Conservation (phyloP, 1,140 invertebrate species). For the Cryptotermes secundus region DNA sequence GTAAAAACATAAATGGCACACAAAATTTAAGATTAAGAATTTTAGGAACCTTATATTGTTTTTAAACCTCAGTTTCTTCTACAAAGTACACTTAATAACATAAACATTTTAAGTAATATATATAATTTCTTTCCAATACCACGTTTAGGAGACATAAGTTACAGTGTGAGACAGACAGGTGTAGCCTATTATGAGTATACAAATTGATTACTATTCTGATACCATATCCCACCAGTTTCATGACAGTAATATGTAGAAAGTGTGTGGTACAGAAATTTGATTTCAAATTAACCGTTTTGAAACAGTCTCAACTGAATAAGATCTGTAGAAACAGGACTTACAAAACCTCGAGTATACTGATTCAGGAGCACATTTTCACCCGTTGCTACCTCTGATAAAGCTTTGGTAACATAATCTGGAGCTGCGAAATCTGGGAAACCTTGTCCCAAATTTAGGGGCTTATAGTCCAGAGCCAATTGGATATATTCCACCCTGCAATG, state of each 20-base stretch:
- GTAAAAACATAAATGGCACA: not conserved
- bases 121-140: no score
- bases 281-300: not conserved
- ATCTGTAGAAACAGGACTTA: slow-evolving; percentile 51
- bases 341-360: slow-evolving; percentile 90
- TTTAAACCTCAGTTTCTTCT: no score
- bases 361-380: slow-evolving; percentile 77
- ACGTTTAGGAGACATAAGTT: no score
- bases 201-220: no score
- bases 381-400: slow-evolving; percentile 66
- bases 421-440: slow-evolving; percentile 95
- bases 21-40: no score
- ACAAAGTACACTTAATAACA: no score
- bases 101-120: no score
- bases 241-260: not conserved
- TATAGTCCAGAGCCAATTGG: slow-evolving; percentile 79
- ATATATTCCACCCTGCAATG: slow-evolving; percentile 91
- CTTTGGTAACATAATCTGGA: slow-evolving; percentile 79
- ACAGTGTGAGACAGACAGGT: no score
- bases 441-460: slow-evolving; percentile 94
- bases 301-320: not conserved
- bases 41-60: no score
- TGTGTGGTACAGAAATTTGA: not conserved
- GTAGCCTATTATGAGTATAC: no score
- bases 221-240: no score